phyloP scores from a whole-genome alignment of 2,113 vertebrate species.

The Arothron firmamentum region DNA sequence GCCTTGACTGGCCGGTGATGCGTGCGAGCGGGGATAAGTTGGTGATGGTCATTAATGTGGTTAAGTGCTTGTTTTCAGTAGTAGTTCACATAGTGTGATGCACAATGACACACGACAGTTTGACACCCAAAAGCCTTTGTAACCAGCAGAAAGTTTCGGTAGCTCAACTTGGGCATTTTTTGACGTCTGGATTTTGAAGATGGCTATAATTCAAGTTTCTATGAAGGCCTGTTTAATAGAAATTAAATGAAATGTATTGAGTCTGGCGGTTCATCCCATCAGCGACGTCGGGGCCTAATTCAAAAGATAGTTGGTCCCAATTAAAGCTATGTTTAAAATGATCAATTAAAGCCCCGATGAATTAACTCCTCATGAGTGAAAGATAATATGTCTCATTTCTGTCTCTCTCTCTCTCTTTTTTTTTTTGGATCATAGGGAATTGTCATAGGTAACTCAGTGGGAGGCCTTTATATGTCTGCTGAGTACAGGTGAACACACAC shows the following conservation, averaged over 20 bases:
- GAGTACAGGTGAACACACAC: slow-evolving; percentile 13
- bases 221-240: background rate
- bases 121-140: slow-evolving; percentile 5
- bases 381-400: slow-evolving; percentile 20
- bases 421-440: no score
- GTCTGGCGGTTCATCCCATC: slow-evolving; percentile 7
- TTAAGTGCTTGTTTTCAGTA: slow-evolving; percentile 13
- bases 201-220: background rate
- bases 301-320: slow-evolving; percentile 34
- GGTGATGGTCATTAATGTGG: slow-evolving; percentile 63
- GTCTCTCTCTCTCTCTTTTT: slow-evolving; percentile 8
- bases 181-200: background rate
- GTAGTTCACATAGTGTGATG: slow-evolving; percentile 31
- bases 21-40: slow-evolving; percentile 50
- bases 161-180: background rate
- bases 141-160: background rate
- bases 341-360: slow-evolving; percentile 47
- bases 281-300: slow-evolving; percentile 36
- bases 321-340: slow-evolving; percentile 36
- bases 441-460: slow-evolving; percentile 11
- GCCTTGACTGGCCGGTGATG: slow-evolving; percentile 54
- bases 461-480: background rate
- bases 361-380: slow-evolving; percentile 46
- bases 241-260: slow-evolving; percentile 2
- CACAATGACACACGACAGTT: background rate